Evolutionary conservation across 2,113 vertebrate species (phyloP).

Genomic region (Callopanchax toddi): DNA sequence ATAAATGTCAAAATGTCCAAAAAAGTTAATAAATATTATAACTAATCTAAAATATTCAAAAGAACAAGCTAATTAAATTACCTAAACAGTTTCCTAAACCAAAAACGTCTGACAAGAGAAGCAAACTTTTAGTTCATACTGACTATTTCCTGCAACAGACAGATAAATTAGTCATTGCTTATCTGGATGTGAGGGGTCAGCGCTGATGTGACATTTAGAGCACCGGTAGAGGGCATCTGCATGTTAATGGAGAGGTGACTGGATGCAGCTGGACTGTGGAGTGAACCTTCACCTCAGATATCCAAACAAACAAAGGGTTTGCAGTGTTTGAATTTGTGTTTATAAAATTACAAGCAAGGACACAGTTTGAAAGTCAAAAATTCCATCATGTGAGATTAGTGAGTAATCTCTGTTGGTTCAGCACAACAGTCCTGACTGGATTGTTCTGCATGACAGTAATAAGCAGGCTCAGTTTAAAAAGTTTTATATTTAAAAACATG

Average conservation of each 20-base stretch:
- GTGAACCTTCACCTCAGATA: constrained; percentile 7
- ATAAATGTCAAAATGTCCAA: too few species aligned
- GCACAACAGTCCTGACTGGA: background rate
- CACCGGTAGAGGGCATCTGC: constrained; percentile 37
- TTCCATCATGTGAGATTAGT: background rate
- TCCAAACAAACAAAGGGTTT: background rate
- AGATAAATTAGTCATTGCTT: background rate
- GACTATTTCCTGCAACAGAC: background rate
- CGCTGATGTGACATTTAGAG: constrained; percentile 17
- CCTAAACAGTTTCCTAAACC: too few species aligned
- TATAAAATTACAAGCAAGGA: background rate
- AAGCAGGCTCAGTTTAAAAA: background rate
- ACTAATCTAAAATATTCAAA: too few species aligned
- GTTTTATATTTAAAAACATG: constrained; percentile 10
- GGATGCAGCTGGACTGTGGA: constrained; percentile 5
- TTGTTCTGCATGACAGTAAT: background rate
- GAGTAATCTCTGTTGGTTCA: background rate
- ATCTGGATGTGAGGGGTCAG: constrained; percentile 10
- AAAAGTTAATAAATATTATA: too few species aligned
- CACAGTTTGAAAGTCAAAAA: background rate
- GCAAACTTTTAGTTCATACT: background rate
- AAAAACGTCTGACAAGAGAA: too few species aligned
- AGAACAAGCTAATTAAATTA: too few species aligned
- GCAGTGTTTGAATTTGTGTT: background rate
- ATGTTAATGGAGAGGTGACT: constrained; percentile 27